Evolutionary conservation across 2,113 vertebrate genomes (phyloP).

Genomic region (Rhinopithecus roxellana): DNA sequence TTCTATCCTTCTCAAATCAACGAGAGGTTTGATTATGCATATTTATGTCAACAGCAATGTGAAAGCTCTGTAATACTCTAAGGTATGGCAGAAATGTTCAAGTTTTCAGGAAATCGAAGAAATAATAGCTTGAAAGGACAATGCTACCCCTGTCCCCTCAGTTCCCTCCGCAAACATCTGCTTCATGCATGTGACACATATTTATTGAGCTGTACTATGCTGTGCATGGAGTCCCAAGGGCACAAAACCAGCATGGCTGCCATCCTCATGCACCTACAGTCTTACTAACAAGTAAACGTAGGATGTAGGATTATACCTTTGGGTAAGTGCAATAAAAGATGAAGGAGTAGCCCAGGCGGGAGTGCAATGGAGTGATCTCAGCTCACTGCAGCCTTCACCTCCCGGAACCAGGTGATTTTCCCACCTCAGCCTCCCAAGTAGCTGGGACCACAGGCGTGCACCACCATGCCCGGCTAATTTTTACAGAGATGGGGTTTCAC

Average conservation of each 20-base stretch:
- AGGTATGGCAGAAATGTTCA: background rate
- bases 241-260: background rate
- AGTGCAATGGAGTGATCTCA: too few species aligned
- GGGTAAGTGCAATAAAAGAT: fast-evolving
- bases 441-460: too few species aligned
- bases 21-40: fast-evolving
- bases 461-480: too few species aligned
- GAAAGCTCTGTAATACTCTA: background rate
- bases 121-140: too few species aligned
- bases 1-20: background rate
- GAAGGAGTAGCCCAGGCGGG: too few species aligned
- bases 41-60: background rate
- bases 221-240: background rate
- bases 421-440: too few species aligned
- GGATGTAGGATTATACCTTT: fast-evolving
- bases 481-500: too few species aligned
- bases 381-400: too few species aligned
- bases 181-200: background rate
- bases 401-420: too few species aligned
- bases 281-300: background rate
- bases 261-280: background rate
- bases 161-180: background rate
- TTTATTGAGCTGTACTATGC: background rate
- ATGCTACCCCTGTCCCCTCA: too few species aligned
- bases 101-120: background rate